Base-by-base conservation (phyloP, 2,888 invertebrate genomes). In the Brenthis hecate region DNA sequence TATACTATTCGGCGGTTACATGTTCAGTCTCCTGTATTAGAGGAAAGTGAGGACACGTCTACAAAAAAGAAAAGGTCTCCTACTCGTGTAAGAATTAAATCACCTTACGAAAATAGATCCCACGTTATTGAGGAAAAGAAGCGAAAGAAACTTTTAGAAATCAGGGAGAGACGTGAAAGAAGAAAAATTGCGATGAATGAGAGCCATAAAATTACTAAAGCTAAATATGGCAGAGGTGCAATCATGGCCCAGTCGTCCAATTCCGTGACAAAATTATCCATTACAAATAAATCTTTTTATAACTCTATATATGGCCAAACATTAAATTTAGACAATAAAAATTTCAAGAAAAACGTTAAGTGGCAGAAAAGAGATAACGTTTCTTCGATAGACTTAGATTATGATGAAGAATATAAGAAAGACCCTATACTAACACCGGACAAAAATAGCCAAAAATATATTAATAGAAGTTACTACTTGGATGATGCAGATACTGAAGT, bases 221-320 rank as follows among this genome's bases (percentile, higher is more conserved):
- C 85, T 68, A 89, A 82, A 74, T 82, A 81, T 60, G 78, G 75
- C 2, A 89, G 82, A 77, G 80, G 80, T 11, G 73, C 74, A 6
- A 70, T 82, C 43, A 79, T 82, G 78, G 87, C 91, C 6, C 89
- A 89, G 72, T 75, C 87, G 1, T 85, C 88, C 1, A 90, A 77
- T 69, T 92, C 91, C 2, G 90, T 92, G 5, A 91, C 92, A 0
- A 89, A 88, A 74, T 74, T 92, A n/a, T 90, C 91, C 1, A 91
- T 92, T 63, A 87, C 88, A 1, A 92, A 92, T 74, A 92, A 91
- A 74, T 88, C 91, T 3, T 91, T 91, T 76, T 91, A 92, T 73
- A 88, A 89, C 74, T 91, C 91, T 11, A 91, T 92, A 72, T 92
- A 89, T 69, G 92, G 92, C 0, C 84, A 88, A 36, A 77, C 73